Evolutionary conservation across 2,113 vertebrate genomes (phyloP).

Genomic region (Ia io): DNA sequence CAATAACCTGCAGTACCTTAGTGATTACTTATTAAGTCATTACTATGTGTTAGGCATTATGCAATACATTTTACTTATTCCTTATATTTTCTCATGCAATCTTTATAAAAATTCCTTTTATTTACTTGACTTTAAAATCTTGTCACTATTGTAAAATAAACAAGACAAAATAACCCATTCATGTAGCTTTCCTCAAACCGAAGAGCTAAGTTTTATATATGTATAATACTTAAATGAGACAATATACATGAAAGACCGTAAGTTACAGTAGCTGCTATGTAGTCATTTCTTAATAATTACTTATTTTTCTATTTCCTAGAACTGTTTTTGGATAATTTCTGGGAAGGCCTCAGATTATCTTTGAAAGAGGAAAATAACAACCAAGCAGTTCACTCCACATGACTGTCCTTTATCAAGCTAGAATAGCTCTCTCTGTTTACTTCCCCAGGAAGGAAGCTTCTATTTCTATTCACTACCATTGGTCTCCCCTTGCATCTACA

Average conservation of each 20-base stretch:
- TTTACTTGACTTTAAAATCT: not conserved
- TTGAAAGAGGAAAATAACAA: constrained; percentile 29
- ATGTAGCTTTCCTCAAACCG: not conserved
- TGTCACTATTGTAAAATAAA: not conserved
- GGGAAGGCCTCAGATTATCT: not conserved
- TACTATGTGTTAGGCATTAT: not conserved
- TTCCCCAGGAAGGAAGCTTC: not conserved
- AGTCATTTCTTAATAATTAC: not conserved
- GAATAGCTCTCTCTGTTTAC: not conserved
- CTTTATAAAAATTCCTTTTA: not conserved
- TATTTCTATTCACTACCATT: not conserved
- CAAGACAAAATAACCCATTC: not conserved
- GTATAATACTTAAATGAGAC: not conserved
- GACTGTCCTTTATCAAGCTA: not conserved
- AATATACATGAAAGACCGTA: not conserved
- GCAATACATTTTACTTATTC: not conserved
- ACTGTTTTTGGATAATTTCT: constrained; percentile 12
- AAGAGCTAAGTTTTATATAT: not conserved
- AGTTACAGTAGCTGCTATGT: not conserved
- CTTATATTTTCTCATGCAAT: not conserved
- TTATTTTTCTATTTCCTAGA: constrained; percentile 38
- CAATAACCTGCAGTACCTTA: not conserved
- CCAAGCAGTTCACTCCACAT: not conserved
- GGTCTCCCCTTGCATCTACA: not conserved
- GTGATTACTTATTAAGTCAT: not conserved